Evolutionary conservation across 2,888 invertebrate genomes (phyloP), one percentile per base, ranked within the genome.

Genomic region (Frankliniella intonsa): DNA sequence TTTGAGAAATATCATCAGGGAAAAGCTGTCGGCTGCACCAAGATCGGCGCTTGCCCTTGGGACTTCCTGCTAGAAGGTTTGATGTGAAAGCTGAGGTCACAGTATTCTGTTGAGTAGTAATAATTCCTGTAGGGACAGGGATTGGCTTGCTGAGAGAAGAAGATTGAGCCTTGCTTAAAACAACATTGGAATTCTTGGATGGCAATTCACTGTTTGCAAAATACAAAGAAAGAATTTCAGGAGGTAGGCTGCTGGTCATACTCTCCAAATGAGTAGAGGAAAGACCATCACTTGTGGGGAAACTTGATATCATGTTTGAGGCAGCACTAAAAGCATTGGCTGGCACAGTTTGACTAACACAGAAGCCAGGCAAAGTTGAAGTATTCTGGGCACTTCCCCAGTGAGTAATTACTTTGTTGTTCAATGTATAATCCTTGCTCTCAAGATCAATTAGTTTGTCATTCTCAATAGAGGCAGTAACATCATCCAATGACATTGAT

Each of bases 21-120:
- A 82, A 82, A n/a, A 82, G 50, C 50, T 82, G 81, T 7, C 81
- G 81, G 80, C 79, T 81, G 50, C 82, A 82, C 50, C 65, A 81
- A 12, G 81, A 81, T 2, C 69, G 69, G 22, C 69, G 69, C 12
- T 76, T 76, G 9, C 22, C 11, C n/a, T 25, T 22, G 12, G 69
- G 69, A 12, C 69, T 76, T 5, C 69, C 69, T 0, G 12, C 22
- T n/a, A 22, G 19, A 10, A 69, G 0, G 22, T 22, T 25, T 76
- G 69, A 76, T 25, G 69, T 25, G 12, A 76, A 76, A 12, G 69
- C 69, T 25, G 69, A 76, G 25, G 69, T 25, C 12, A 76, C 22
- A 25, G 25, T 76, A 0, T 76, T 76, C 12, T 22, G 69, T 25
- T 22, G 12, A 25, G 12, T 22, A 22, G 25, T 25, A 12, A 25